Conservation (phyloP, 2,797 vertebrate genomes). For the Saguinus oedipus region DNA sequence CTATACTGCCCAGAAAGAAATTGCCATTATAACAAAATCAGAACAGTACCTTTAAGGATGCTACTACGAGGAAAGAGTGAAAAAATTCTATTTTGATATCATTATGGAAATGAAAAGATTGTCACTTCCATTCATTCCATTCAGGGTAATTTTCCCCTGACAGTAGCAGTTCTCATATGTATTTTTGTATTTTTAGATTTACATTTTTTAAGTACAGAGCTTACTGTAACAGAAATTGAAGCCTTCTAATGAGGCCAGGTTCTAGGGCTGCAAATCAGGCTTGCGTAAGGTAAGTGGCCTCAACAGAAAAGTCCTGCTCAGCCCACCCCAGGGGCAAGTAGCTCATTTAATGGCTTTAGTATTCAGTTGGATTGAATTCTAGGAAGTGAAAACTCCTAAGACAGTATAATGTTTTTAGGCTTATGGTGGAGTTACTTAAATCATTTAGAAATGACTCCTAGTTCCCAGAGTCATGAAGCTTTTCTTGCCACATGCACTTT, state of each 20-base stretch:
- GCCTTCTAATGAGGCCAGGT: constrained; percentile 61
- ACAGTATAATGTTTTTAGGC: not conserved
- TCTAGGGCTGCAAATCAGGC: constrained; percentile 1
- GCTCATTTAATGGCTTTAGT: not conserved
- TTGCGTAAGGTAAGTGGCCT: constrained; percentile 59
- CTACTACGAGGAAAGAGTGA: constrained; percentile 35
- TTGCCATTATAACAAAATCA: constrained; percentile 60
- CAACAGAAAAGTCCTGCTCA: constrained; percentile 51
- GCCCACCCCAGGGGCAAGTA: not conserved
- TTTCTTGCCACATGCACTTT: constrained; percentile 20
- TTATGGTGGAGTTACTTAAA: not conserved
- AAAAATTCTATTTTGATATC: constrained; percentile 71
- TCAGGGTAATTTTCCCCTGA: constrained; percentile 72
- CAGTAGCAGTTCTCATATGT: constrained; percentile 56
- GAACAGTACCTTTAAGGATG: constrained; percentile 53
- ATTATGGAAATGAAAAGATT: constrained; percentile 59
- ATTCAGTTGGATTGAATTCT: not conserved
- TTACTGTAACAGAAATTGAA: constrained; percentile 58
- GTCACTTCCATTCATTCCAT: constrained; percentile 71
- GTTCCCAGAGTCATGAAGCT: not conserved
- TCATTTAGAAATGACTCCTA: not conserved
- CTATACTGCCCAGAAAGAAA: constrained; percentile 43
- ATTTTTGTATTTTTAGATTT: constrained; percentile 56
- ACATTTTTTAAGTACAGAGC: constrained; percentile 58
- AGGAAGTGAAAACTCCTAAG: not conserved